Evolutionary conservation across 2,797 vertebrate species (phyloP), one percentile per base, ranked within the genome.

Genomic region (Malacoctenus gilli): DNA sequence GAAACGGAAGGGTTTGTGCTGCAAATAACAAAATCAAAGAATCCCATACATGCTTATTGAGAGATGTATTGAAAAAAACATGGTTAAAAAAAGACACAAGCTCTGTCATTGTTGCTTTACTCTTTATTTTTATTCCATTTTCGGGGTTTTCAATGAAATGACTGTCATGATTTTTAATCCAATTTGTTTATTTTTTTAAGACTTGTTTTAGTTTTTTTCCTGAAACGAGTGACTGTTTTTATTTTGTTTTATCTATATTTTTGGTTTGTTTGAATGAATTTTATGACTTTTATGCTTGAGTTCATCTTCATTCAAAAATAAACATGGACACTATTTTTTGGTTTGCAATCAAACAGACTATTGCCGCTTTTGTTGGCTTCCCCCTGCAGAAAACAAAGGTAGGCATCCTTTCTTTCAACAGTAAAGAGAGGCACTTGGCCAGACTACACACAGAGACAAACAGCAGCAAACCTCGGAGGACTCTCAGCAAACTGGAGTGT

Each of bases 161-260:
- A 8, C 39, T 22, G 12, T 14, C 30, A 31, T 68, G 54, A 37
- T 69, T 66, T 61, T 59, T 70, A 49, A 43, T 50, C 47, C 82
- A 77, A 87, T 86, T 80, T n/a, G n/a, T n/a, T n/a, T n/a, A n/a
- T n/a, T n/a, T n/a, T n/a, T n/a, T n/a, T n/a, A n/a, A n/a, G n/a
- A n/a, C n/a, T n/a, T n/a, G n/a, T n/a, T n/a, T n/a, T n/a, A n/a
- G n/a, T n/a, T n/a, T n/a, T n/a, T n/a, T n/a, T n/a, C n/a, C n/a
- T n/a, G n/a, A n/a, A n/a, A 75, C 16, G 22, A 50, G 80, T 72
- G 36, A 23, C 10, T 68, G 47, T 58, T 65, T 53, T 53, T 44
- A 82, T 80, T 75, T 75, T 70, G 36, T 38, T 46, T 42, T 67
- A 58, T 86, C 74, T 50, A 75, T 78, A 79, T 47, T 65, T 79